A percentile compares a stretch with the other conserved stretches of the same genome.
These are phyloP conservation scores for Oligia latruncula DNA, from an alignment of 2,888 invertebrate genomes.

Conservation along the genomic window DNA sequence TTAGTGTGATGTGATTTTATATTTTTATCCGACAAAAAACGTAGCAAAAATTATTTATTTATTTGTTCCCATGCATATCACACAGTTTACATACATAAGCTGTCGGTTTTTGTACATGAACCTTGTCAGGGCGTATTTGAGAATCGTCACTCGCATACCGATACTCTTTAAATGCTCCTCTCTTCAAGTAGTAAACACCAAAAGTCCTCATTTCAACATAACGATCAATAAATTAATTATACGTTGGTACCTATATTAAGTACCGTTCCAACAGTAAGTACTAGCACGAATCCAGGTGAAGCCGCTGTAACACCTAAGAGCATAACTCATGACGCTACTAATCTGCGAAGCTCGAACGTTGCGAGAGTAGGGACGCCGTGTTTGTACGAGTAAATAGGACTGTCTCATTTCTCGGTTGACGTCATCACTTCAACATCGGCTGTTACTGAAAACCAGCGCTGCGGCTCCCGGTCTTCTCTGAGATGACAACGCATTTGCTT, in stretches of 20 bases:
- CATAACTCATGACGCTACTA: conserved; percentile 35
- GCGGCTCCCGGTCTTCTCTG: neutral
- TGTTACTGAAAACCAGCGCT: neutral
- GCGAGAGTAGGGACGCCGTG: neutral
- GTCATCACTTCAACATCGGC: neutral
- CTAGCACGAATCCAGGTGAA: conserved; percentile 10
- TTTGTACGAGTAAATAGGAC: neutral
- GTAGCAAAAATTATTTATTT: neutral
- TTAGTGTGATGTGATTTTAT: neutral
- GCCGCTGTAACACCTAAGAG: conserved; percentile 15
- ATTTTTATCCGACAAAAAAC: neutral
- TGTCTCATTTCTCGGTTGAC: neutral
- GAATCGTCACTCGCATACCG: neutral
- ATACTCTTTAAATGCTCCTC: neutral
- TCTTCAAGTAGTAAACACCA: neutral
- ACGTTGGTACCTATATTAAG: conserved; percentile 3
- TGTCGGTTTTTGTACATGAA: neutral
- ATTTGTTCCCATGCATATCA: neutral
- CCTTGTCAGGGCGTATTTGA: neutral
- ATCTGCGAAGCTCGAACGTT: conserved; percentile 17
- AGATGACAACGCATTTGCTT: too few relatives aligned
- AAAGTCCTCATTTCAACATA: conserved; percentile 5
- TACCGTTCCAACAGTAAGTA: neutral
- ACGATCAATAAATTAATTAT: conserved; percentile 33
- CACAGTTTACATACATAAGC: neutral